phyloP scores from a whole-genome alignment of 2,888 invertebrate genomes.

The Eremobia ochroleuca region DNA sequence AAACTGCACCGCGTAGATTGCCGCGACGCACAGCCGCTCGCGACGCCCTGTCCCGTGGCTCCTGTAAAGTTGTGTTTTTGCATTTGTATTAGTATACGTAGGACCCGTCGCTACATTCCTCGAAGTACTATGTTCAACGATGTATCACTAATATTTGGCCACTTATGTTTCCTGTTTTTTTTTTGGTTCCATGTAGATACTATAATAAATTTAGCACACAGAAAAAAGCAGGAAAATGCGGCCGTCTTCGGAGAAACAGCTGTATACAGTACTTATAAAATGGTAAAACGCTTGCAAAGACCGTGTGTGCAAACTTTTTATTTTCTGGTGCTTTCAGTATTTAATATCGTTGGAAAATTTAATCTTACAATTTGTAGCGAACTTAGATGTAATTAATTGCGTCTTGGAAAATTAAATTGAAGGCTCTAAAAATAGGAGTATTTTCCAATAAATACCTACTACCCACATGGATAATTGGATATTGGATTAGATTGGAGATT shows the following conservation, averaged over 20 bases:
- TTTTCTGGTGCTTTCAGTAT: background rate
- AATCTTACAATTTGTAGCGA: conserved; percentile 15
- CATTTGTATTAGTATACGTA: no score
- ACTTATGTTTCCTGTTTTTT: no score
- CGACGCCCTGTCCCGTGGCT: no score
- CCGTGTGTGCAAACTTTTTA: background rate
- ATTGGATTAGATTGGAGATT: no score
- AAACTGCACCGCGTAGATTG: no score
- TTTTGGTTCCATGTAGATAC: no score
- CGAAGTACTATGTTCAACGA: background rate
- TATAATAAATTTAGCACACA: no score
- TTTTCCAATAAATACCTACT: background rate
- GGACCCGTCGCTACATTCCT: background rate
- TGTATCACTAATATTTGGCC: no score
- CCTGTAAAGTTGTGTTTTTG: no score
- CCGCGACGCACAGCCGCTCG: no score
- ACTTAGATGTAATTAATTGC: conserved; percentile 14
- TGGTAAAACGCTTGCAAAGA: no score
- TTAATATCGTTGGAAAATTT: conserved; percentile 5
- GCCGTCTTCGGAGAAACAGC: background rate
- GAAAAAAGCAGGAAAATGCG: background rate
- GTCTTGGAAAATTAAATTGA: conserved; percentile 15
- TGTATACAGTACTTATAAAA: background rate
- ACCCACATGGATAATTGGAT: background rate
- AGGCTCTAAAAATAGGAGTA: background rate